phyloP scores from a whole-genome alignment of 2,888 invertebrate species.

The Caenorhabditis auriculariae region DNA sequence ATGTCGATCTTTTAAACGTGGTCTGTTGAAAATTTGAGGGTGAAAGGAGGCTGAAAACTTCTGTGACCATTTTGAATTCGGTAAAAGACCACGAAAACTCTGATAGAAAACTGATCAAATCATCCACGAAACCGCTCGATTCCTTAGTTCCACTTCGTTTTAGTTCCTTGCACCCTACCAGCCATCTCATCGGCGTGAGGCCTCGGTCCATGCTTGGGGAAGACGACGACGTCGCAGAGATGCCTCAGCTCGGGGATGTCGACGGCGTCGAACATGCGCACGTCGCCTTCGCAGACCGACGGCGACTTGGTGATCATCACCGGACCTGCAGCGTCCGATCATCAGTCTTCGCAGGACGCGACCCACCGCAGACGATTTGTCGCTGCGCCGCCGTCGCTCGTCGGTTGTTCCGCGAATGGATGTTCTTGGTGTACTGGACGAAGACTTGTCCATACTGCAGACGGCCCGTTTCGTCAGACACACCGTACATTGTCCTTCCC shows the following conservation, averaged over 20 bases:
- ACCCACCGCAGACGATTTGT: conserved; percentile 7
- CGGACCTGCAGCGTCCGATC: conserved; percentile 32
- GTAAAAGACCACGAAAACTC: too few species aligned
- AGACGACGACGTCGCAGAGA: conserved; percentile 65
- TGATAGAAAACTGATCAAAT: too few species aligned
- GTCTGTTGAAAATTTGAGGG: too few species aligned
- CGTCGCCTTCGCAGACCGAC: conserved; percentile 65
- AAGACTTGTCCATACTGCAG: conserved; percentile 57
- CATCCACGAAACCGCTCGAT: too few species aligned
- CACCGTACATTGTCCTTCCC: conserved; percentile 56
- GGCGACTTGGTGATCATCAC: conserved; percentile 66
- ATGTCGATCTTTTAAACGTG: too few species aligned
- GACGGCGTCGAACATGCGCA: conserved; percentile 62
- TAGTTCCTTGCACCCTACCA: too few species aligned
- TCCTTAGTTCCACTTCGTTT: background rate
- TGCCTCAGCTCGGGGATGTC: conserved; percentile 58
- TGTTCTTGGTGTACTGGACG: conserved; percentile 49
- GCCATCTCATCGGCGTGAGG: conserved; percentile 67
- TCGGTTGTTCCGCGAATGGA: too few species aligned
- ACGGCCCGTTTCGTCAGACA: conserved; percentile 56
- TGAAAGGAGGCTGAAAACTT: too few species aligned
- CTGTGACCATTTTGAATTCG: too few species aligned
- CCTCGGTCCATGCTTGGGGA: conserved; percentile 64
- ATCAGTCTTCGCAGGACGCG: background rate
- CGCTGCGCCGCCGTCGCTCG: background rate